Evolutionary conservation across 2,113 vertebrate species (phyloP), one percentile per base, ranked within the genome.

Genomic region (Micromys minutus): DNA sequence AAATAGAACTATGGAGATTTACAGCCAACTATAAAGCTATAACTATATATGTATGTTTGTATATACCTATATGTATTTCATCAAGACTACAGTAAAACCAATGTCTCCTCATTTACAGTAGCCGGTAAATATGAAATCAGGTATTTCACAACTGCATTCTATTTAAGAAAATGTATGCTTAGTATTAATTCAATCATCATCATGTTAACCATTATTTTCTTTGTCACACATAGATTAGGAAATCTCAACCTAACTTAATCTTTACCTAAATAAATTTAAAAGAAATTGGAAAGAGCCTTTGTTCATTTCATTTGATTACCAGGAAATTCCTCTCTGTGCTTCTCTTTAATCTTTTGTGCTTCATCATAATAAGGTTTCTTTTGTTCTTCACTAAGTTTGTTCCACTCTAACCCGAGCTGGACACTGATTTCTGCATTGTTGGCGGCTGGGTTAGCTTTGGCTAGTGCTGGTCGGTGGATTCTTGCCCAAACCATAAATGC

Each of bases 401-500:
- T 99, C 99, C 99, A 99, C 94, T 99, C 99, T 89, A 97, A 7
- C 74, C 99, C 99, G 0, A 99, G 98, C 94, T 98, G 98, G 50
- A 99, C 95, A 84, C 98, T 99, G 97, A 98, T 98, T 67, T 99
- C 98, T 59, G 97, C 97, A 26, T 98, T 98, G 75, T 85, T 98
- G 81, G 98, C 98, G 6, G 90, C 89, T 0, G 98, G 98, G 96
- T 98, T 98, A 75, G 98, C 98, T 97, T 98, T 99, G 84, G 98
- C 98, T 95, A 99, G 88, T 59, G 97, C 97, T 1, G 97, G 91
- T 24, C 99, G 98, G 92, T 99, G 99, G 95, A 99, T 99, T 86
- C 98, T 97, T 63, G 98, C 97, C 99, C 99, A 99, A 91, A 99
- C 98, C 98, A 99, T 98, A 92, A 99, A 99, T 0, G 99, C 99